Base-by-base conservation (phyloP, 1,140 invertebrate species). In the Drosophila athabasca region DNA sequence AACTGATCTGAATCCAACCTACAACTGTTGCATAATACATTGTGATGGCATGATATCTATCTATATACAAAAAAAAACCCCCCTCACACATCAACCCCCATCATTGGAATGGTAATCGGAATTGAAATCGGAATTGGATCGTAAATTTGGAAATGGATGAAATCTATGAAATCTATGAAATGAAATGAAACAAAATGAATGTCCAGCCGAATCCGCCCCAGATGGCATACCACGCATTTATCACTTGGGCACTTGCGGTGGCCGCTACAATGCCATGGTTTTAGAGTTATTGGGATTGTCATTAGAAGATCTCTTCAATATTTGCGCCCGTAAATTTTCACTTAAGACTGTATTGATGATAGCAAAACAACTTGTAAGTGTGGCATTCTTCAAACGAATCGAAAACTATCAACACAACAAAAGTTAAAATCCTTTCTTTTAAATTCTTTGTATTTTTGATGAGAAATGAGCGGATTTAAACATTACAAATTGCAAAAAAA, bases 241-340 rank as follows among this genome's bases (percentile, higher is more conserved):
- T 92, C 96, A 97, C 91, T 96, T 97, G 92, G 97, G 97, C 74
- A 96, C 96, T 70, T 97, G 96, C 92, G 96, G 95, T 69, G 93
- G 92, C 59, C 95, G 96, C 92, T 97, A 97, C 92, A 97, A 97
- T 93, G 96, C 97, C 61, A 90, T 94, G 89, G 94, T 94, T 53
- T 93, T 97, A 93, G 96, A 97, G 93, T 92, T 97, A 69, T 93
- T 97, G 52, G 96, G 96, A 59, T 95, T 96, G 66, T 96, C 94
- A 83, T 92, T 97, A 71, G 96, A 97, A 92, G 96, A 97, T 92
- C 92, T 97, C 49, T 97, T 97, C 93, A 95, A 92, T 76, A 91
- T 95, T 72, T 97, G 96, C 93, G 95, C 95, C 87, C 93, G 95
- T 76, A 95, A 95, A 92, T 97, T 97, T 92, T 93, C 94, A 69